Percentiles rank a stretch among this genome's conserved stretches.
Evolutionary conservation across 2,113 vertebrate genomes (phyloP).

Genomic region (Dicaeum eximium): DNA sequence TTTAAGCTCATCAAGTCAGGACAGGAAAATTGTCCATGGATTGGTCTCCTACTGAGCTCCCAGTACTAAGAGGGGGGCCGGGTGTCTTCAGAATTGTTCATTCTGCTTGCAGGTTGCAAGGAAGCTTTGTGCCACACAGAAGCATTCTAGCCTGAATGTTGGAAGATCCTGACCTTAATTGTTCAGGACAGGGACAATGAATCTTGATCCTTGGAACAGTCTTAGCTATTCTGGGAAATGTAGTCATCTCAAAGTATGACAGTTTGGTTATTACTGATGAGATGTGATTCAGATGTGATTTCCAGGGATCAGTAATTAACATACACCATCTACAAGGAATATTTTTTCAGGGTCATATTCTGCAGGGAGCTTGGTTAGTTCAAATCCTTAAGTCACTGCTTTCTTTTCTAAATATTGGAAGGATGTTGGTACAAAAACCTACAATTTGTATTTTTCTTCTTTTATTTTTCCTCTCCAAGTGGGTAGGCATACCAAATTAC

Average conservation of each 20-base stretch:
- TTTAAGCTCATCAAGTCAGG: conserved; percentile 44
- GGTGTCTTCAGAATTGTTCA: background rate
- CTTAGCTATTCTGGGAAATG: conserved; percentile 58
- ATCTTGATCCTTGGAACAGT: conserved; percentile 50
- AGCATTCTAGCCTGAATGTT: background rate
- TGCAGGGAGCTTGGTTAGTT: background rate
- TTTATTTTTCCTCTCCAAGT: background rate
- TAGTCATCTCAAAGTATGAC: conserved; percentile 51
- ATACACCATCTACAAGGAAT: conserved; percentile 24
- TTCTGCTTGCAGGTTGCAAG: background rate
- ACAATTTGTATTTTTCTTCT: background rate
- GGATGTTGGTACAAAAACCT: background rate
- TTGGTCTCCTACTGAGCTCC: conserved; percentile 41
- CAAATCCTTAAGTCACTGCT: background rate
- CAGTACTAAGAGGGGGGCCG: background rate
- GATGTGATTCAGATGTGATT: conserved; percentile 52
- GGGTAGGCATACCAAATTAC: background rate
- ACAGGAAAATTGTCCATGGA: conserved; percentile 56
- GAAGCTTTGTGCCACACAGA: background rate
- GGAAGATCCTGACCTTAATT: conserved; percentile 60
- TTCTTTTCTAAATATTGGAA: background rate
- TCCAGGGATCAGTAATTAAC: conserved; percentile 59
- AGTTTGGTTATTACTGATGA: conserved; percentile 62
- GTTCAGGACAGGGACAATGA: conserved; percentile 58
- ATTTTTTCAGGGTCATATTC: conserved; percentile 32